These are phyloP conservation scores for Cosmopolites sordidus DNA, from an alignment of 2,888 invertebrate species.

Conservation along the genomic window DNA sequence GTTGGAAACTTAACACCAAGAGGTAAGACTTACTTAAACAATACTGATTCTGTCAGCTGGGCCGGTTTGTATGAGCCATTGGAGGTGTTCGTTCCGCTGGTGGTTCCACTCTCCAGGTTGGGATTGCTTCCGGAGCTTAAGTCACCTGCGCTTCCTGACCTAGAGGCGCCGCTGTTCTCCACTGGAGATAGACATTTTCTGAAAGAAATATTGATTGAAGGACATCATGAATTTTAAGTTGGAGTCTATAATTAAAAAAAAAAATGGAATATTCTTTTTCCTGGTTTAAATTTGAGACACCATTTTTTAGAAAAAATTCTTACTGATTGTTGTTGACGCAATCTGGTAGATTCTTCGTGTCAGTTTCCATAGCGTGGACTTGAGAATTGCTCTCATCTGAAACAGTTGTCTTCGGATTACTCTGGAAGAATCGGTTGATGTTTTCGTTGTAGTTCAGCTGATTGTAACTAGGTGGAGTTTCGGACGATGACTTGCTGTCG, in stretches of 20 bases:
- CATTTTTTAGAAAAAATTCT: conserved; percentile 23
- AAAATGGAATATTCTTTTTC: too few species aligned
- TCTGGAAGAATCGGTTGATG: conserved; percentile 39
- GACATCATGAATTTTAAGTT: too few species aligned
- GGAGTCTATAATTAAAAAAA: too few species aligned
- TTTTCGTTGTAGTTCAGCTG: conserved; percentile 84
- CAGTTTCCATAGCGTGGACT: conserved; percentile 48
- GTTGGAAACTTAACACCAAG: not conserved
- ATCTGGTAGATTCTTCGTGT: conserved; percentile 41
- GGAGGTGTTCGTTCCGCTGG: conserved; percentile 49
- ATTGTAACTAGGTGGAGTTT: conserved; percentile 77
- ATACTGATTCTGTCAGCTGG: conserved; percentile 57
- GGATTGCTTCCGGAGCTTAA: conserved; percentile 57
- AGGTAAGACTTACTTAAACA: conserved; percentile 48
- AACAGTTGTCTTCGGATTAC: conserved; percentile 57
- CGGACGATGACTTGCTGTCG: conserved; percentile 74
- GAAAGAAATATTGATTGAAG: conserved; percentile 22
- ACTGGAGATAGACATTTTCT: conserved; percentile 50
- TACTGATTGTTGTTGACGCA: conserved; percentile 40
- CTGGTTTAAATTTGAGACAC: too few species aligned
- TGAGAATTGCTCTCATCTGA: conserved; percentile 52
- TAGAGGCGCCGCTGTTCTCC: conserved; percentile 54
- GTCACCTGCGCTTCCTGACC: conserved; percentile 59
- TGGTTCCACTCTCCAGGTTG: conserved; percentile 53
- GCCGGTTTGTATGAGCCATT: conserved; percentile 50